Evolutionary conservation across 2,113 vertebrate species (phyloP), one percentile per base, ranked within the genome.

Genomic region (Dendropsophus ebraccatus): DNA sequence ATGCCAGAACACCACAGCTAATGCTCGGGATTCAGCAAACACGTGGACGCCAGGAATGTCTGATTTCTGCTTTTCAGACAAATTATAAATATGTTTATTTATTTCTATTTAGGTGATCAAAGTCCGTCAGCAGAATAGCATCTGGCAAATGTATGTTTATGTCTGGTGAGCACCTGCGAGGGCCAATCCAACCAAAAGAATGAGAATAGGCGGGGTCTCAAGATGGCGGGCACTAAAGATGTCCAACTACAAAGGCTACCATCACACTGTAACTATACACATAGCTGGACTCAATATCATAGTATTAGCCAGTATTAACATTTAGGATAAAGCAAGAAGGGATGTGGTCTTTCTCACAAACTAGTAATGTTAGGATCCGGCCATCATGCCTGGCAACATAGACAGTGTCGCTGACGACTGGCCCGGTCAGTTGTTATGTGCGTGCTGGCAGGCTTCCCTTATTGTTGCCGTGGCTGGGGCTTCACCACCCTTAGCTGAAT

Each of bases 101-200:
- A 84, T 75, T 84, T 56, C 60, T 21, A 58, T 30, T 30, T 16
- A 74, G 3, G n/a, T 47, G 70, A 84, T 67, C 50, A 83, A 84
- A 65, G 56, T 4, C 5, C 49, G 32, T 84, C 62, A 65, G 74
- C 28, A 2, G 21, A 25, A 65, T 49, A 13, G 54, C 56, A 76
- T 84, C 83, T 76, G 73, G 69, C 32, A 47, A 30, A 25, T 25
- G n/a, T 25, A 23, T 50, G 47, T 75, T 54, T 60, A 56, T 54
- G 82, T 60, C 52, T 83, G 70, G 32, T 12, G 54, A 21, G 21
- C 70, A 74, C 82, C 82, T 83, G 70, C 32, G 25, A 28, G 56
- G 28, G 11, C 49, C 13, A 47, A 17, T 37, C 54, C 10, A 52
- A 3, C 28, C 13, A 23, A 11, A 50, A 41, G 47, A 5, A 10